phyloP scores from a whole-genome alignment of 2,113 vertebrate species.

The Anoplopoma fimbria region DNA sequence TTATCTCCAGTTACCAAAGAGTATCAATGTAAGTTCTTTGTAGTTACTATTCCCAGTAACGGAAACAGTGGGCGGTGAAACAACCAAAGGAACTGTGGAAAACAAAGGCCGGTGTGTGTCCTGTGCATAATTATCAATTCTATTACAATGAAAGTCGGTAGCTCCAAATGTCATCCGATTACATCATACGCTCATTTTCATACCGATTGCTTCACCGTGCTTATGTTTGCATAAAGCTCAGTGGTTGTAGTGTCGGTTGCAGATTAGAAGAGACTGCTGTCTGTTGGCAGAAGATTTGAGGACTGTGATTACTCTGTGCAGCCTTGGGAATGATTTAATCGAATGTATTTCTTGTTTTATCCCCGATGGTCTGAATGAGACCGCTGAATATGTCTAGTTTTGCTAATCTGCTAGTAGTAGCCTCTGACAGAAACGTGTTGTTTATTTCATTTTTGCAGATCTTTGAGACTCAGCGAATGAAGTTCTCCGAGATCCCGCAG shows the following conservation, averaged over 20 bases:
- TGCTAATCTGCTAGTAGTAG: background rate
- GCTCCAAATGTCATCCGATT: too few species aligned
- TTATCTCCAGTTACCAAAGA: background rate
- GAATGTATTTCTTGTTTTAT: background rate
- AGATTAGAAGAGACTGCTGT: too few species aligned
- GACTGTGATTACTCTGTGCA: background rate
- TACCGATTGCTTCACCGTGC: background rate
- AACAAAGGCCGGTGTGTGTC: background rate
- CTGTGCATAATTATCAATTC: too few species aligned
- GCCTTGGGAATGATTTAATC: background rate
- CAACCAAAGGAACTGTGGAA: background rate
- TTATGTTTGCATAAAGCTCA: background rate
- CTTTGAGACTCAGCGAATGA: slow-evolving; percentile 96
- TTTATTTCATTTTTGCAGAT: slow-evolving; percentile 85
- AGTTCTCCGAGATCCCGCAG: slow-evolving; percentile 99
- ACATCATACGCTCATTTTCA: background rate
- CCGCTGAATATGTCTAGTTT: background rate
- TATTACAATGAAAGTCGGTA: background rate
- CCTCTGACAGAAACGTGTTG: background rate
- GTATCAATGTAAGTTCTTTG: too few species aligned
- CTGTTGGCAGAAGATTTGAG: too few species aligned
- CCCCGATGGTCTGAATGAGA: background rate
- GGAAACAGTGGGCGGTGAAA: too few species aligned
- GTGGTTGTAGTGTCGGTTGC: background rate
- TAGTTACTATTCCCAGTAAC: too few species aligned